Evolutionary conservation across 2,797 vertebrate species (phyloP), one percentile per base, ranked within the genome.

Genomic region (Manis pentadactyla): DNA sequence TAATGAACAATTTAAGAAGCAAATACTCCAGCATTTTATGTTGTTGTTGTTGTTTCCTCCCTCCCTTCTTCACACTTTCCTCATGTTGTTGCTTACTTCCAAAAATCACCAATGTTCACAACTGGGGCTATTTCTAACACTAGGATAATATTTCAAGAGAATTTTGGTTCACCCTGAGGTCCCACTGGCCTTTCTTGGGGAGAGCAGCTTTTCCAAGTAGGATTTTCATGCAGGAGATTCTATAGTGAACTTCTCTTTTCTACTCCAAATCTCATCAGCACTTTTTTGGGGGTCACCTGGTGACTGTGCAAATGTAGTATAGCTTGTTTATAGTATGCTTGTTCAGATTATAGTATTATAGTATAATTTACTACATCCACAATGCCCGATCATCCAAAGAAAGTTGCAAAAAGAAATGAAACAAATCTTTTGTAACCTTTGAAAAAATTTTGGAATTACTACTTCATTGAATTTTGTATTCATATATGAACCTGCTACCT

Each of bases 1-100:
- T 95, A 95, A 90, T 90, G 84, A 97, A 85, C 73, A 97, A 92
- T 75, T 93, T 93, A 73, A 93, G 42, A 92, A 96, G 42, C 19
- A 90, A 96, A 92, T 37, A 90, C 23, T 68, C 13, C 7, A 49
- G 13, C 42, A 81, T 84, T 88, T 77, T 63, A 49, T 73, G 37
- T 27, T 75, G 29, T 9, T 57, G 29, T 9, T 57, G 49, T 69
- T 39, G 17, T 61, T 77, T 73, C 31, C 7, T 61, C 75, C 31
- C 37, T 64, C 34, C 11, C 14, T 29, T 68, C 53, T 59, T 95
- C 37, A 92, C 19, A 18, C 61, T 78, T 94, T 42, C 10, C 75
- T 75, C 88, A 59, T 31, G 3, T 19, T 79, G 9, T 19, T 87
- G 42, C 85, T 84, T 87, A 46, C 42, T n/a, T 74, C 34, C 17